These are phyloP conservation scores for Chaenocephalus aceratus DNA, from an alignment of 2,113 vertebrate genomes.

Conservation along the genomic window DNA sequence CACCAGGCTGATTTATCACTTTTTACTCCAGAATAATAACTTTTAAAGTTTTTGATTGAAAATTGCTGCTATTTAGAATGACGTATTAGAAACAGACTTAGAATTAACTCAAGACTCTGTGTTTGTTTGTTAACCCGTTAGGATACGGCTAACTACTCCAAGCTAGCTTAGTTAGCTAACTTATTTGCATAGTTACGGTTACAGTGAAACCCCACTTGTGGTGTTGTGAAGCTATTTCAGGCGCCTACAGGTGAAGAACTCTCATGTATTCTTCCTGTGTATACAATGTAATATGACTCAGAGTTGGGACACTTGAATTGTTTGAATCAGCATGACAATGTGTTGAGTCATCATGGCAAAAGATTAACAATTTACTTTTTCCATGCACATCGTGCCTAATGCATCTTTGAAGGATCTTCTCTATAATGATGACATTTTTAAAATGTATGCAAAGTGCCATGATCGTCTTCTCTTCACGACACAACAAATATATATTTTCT, in stretches of 20 bases:
- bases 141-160: not conserved
- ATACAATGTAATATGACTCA: not conserved
- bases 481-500: not conserved
- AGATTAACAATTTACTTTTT: not conserved
- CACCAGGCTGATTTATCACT: not conserved
- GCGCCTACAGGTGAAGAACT: not conserved
- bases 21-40: not conserved
- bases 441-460: not conserved
- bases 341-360: constrained; percentile 1
- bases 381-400: not conserved
- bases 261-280: not conserved
- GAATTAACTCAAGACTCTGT: too few relatives aligned
- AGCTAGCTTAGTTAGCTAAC: not conserved
- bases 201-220: not conserved
- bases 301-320: not conserved
- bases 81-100: too few relatives aligned
- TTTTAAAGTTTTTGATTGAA: too few relatives aligned
- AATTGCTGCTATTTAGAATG: too few relatives aligned
- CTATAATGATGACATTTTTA: not conserved
- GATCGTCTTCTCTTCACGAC: not conserved
- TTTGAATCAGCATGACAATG: not conserved
- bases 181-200: not conserved
- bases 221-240: not conserved
- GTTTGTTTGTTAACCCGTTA: not conserved
- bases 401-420: constrained; percentile 2